Evolutionary conservation across 2,797 vertebrate genomes (phyloP).

Genomic region (Diplodus puntazzo): DNA sequence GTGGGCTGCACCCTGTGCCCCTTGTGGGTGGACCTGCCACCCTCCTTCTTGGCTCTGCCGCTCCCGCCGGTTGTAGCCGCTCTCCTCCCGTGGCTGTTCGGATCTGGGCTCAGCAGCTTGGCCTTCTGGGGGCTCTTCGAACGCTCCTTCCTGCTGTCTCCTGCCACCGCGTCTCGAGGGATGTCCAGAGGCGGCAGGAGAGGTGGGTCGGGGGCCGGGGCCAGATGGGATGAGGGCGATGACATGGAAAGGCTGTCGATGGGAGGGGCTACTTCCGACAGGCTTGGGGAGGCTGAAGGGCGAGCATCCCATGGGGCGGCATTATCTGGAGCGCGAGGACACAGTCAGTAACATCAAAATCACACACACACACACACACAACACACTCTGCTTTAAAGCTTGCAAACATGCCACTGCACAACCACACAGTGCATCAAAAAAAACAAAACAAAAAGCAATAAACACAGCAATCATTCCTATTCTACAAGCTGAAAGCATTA

Average conservation of each 20-base stretch:
- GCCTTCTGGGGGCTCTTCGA: slow-evolving; percentile 89
- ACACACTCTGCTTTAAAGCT: slow-evolving; percentile 15
- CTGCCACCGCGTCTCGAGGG: slow-evolving; percentile 87
- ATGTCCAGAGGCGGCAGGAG: slow-evolving; percentile 90
- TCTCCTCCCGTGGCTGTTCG: slow-evolving; percentile 81
- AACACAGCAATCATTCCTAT: slow-evolving; percentile 48
- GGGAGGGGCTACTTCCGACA: slow-evolving; percentile 96
- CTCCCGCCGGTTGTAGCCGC: slow-evolving; percentile 64
- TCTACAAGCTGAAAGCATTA: slow-evolving; percentile 54
- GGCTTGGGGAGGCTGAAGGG: slow-evolving; percentile 95
- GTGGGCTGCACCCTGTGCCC: slow-evolving; percentile 78
- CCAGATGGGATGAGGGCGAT: slow-evolving; percentile 95
- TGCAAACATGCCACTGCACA: slow-evolving; percentile 59
- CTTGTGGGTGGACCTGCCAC: slow-evolving; percentile 89
- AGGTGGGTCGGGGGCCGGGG: slow-evolving; percentile 91
- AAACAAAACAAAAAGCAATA: slow-evolving; percentile 20
- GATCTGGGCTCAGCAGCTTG: slow-evolving; percentile 83
- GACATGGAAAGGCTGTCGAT: slow-evolving; percentile 91
- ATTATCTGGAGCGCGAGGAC: slow-evolving; percentile 89
- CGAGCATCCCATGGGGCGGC: slow-evolving; percentile 94
- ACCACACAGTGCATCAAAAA: slow-evolving; percentile 38
- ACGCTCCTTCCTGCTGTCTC: slow-evolving; percentile 90
- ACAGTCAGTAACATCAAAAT: slow-evolving; percentile 36
- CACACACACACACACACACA: not conserved
- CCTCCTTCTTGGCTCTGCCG: slow-evolving; percentile 83